Evolutionary conservation across 1,140 invertebrate genomes (phyloP).

Genomic region (Lucilia cuprina): DNA sequence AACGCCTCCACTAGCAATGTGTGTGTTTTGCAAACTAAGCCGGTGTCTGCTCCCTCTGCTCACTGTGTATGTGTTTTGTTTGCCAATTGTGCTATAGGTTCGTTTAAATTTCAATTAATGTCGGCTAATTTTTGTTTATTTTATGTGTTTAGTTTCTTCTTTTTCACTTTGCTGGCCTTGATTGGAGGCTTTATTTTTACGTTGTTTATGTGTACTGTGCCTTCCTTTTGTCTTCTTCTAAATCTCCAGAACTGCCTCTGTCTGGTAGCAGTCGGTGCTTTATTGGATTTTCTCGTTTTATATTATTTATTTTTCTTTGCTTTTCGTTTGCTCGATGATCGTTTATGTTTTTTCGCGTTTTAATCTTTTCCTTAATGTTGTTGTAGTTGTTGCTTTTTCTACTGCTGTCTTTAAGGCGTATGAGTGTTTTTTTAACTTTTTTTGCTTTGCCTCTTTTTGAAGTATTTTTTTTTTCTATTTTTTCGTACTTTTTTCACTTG

Average conservation of each 20-base stretch:
- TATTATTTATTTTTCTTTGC: background rate
- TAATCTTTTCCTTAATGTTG: constrained; percentile 28
- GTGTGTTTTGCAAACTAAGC: constrained; percentile 22
- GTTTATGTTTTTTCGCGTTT: constrained; percentile 21
- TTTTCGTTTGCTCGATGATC: background rate
- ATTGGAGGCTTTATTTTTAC: background rate
- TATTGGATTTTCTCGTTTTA: constrained; percentile 21
- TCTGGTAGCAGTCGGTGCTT: background rate
- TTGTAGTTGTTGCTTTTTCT: constrained; percentile 30
- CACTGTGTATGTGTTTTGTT: constrained; percentile 31
- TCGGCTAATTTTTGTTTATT: constrained; percentile 23
- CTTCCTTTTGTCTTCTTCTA: background rate
- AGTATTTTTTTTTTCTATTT: constrained; percentile 29
- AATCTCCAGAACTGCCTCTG: constrained; percentile 1
- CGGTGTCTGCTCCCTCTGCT: constrained; percentile 26
- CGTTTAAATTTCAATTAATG: constrained; percentile 33
- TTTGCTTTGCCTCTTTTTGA: constrained; percentile 36
- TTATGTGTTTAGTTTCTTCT: background rate
- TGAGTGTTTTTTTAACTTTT: constrained; percentile 38
- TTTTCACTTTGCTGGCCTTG: constrained; percentile 14
- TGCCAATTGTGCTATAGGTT: background rate
- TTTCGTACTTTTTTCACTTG: constrained; percentile 38
- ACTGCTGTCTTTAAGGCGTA: constrained; percentile 39
- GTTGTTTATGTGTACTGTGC: background rate
- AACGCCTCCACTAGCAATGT: constrained; percentile 27